Evolutionary conservation across 2,113 vertebrate species (phyloP).

Genomic region (Melanocharis versteri): DNA sequence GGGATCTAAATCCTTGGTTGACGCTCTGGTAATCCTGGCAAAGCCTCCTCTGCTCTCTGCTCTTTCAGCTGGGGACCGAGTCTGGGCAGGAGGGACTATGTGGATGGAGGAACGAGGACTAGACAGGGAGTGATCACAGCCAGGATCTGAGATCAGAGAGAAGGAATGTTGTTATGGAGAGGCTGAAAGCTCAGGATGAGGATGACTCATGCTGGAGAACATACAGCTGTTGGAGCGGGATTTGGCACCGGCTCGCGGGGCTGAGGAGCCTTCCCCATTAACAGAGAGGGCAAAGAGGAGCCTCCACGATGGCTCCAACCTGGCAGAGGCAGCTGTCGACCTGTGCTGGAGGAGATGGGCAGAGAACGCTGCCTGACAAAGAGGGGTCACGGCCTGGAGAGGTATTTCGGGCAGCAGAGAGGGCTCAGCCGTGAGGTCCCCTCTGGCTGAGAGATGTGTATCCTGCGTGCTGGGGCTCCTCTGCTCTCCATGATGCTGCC

Average conservation of each 20-base stretch:
- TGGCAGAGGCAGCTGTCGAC: not conserved
- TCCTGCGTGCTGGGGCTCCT: not conserved
- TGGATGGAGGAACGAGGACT: not conserved
- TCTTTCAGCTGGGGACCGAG: not conserved
- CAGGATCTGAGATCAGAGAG: slow-evolving; percentile 60
- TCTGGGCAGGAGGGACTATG: not conserved
- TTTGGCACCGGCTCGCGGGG: not conserved
- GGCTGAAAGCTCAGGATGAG: slow-evolving; percentile 12
- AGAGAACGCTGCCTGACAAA: not conserved
- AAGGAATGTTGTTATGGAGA: slow-evolving; percentile 66
- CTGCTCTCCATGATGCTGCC: not conserved
- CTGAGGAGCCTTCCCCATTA: not conserved
- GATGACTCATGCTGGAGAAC: slow-evolving; percentile 53
- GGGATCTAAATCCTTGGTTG: not conserved
- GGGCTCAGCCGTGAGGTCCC: not conserved
- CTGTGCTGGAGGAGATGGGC: not conserved
- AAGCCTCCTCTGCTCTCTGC: not conserved
- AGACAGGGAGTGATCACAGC: not conserved
- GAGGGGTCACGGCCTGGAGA: rapidly evolving
- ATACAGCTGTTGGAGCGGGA: slow-evolving; percentile 25
- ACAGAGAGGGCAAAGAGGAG: not conserved
- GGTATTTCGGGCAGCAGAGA: not conserved
- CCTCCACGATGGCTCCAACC: not conserved
- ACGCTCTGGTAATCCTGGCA: not conserved
- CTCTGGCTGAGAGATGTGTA: not conserved